Percentiles rank a stretch among this genome's conserved stretches.
phyloP scores from a whole-genome alignment of 2,888 invertebrate genomes.

The Temnothorax unifasciatus region DNA sequence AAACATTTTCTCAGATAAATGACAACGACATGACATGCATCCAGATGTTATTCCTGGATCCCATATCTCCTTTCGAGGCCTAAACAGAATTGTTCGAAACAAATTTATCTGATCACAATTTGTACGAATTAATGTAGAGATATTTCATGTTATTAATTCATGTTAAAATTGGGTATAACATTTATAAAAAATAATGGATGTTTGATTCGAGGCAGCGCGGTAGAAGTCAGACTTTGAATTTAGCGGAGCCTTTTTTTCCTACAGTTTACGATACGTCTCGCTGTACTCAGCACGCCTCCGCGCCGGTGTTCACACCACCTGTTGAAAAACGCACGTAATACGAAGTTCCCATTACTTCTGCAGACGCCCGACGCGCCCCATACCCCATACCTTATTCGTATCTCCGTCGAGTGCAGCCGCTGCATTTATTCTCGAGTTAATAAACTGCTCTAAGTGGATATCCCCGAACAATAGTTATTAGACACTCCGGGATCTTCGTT shows the following conservation, averaged over 20 bases:
- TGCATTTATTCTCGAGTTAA: slow-evolving; percentile 7
- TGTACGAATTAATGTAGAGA: background rate
- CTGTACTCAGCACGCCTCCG: background rate
- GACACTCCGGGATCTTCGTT: background rate
- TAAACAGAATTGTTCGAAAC: background rate
- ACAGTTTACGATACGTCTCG: background rate
- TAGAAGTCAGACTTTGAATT: background rate
- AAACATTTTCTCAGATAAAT: slow-evolving; percentile 10
- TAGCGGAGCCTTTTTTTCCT: slow-evolving; percentile 6
- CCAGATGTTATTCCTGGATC: background rate
- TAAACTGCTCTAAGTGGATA: slow-evolving; percentile 14
- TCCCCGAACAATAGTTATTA: slow-evolving; percentile 4
- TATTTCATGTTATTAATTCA: background rate
- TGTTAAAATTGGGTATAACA: background rate
- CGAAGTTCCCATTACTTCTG: slow-evolving; percentile 28
- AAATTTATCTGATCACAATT: background rate
- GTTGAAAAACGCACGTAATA: slow-evolving; percentile 50
- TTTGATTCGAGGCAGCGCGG: background rate
- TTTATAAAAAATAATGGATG: background rate
- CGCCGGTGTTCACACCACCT: slow-evolving; percentile 23
- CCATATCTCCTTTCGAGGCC: background rate
- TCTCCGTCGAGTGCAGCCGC: slow-evolving; percentile 6
- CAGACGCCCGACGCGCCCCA: background rate
- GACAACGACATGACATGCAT: background rate
- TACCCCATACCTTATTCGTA: background rate